A percentile compares a stretch with the other conserved stretches of the same genome.
phyloP scores from a whole-genome alignment of 2,797 vertebrate genomes.

The Babyrousa celebensis region DNA sequence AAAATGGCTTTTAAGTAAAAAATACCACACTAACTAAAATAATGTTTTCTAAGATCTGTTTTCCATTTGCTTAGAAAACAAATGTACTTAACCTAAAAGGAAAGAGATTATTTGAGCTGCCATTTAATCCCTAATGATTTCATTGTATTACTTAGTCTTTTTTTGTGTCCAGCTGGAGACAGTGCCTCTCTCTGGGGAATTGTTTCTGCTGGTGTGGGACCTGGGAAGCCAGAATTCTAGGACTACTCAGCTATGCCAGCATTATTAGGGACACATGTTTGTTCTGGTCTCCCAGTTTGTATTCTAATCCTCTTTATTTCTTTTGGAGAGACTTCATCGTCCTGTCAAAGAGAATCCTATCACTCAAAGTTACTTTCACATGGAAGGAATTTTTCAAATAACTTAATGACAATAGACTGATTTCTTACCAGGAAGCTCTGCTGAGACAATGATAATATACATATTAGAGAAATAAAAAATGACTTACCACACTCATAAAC shows the following conservation, averaged over 20 bases:
- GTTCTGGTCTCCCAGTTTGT: not conserved
- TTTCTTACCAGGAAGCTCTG: conserved; percentile 24
- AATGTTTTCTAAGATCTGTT: conserved; percentile 67
- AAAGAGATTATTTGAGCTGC: conserved; percentile 65
- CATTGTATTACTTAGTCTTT: conserved; percentile 10
- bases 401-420: not conserved
- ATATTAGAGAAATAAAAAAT: conserved; percentile 33
- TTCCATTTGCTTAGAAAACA: conserved; percentile 68
- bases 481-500: not conserved
- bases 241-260: not conserved
- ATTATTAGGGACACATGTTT: not conserved
- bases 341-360: not conserved
- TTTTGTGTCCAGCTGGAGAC: not conserved
- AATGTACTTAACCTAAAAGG: conserved; percentile 52
- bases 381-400: conserved; percentile 17
- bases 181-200: not conserved
- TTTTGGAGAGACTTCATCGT: not conserved
- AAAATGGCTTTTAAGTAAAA: conserved; percentile 69
- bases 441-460: not conserved
- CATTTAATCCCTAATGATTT: conserved; percentile 66
- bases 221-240: not conserved
- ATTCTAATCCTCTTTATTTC: not conserved
- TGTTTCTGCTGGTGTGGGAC: not conserved
- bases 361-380: not conserved
- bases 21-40: conserved; percentile 60